These are phyloP conservation scores for Pammene fasciana DNA, from an alignment of 2,888 invertebrate species.

Conservation along the genomic window DNA sequence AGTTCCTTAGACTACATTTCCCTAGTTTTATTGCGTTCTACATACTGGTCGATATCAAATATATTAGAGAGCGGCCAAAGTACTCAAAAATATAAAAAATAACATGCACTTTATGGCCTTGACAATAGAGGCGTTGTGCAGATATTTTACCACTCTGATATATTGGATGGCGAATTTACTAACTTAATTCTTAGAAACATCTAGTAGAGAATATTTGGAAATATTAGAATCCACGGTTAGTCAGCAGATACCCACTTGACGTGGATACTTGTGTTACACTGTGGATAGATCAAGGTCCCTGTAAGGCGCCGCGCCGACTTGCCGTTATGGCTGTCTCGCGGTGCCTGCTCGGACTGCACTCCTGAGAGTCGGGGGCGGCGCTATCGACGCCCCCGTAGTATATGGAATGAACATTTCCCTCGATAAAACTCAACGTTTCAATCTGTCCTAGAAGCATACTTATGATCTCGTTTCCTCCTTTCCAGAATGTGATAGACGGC, in stretches of 20 bases:
- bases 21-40: no score
- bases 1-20: background rate
- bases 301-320: slow-evolving; percentile 52
- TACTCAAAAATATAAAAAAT: no score
- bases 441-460: background rate
- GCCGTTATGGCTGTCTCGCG: slow-evolving; percentile 67
- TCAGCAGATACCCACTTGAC: slow-evolving; percentile 66
- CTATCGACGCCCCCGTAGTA: slow-evolving; percentile 66
- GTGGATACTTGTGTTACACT: slow-evolving; percentile 73
- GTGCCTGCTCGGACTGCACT: slow-evolving; percentile 56
- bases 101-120: no score
- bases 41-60: no score
- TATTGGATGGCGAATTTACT: no score
- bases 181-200: no score
- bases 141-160: no score
- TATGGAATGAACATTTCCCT: slow-evolving; percentile 68
- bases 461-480: slow-evolving; percentile 43
- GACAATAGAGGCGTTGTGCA: no score
- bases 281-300: slow-evolving; percentile 68
- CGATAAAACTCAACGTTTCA: background rate
- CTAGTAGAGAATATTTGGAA: no score
- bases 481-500: slow-evolving; percentile 98
- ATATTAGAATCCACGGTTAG: slow-evolving; percentile 64
- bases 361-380: slow-evolving; percentile 75
- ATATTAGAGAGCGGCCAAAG: no score